Evolutionary conservation across 2,888 invertebrate genomes (phyloP).

Genomic region (Spisula solida): DNA sequence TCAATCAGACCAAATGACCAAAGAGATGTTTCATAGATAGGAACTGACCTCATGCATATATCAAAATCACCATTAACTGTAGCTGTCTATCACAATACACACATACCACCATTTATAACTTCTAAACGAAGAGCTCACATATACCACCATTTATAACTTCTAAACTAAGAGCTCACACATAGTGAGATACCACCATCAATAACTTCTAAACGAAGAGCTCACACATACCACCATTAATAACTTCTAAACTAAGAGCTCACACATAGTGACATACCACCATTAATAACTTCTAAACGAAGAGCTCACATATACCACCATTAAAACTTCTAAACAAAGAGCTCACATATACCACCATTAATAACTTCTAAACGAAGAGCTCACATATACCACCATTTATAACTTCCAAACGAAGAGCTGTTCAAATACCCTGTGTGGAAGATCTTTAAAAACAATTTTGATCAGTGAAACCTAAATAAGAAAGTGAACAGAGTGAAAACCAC

Average conservation of each 20-base stretch:
- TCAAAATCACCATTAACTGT: not conserved
- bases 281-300: no score
- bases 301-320: not conserved
- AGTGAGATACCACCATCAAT: not conserved
- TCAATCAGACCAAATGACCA: not conserved
- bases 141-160: not conserved
- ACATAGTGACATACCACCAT: no score
- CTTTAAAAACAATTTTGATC: not conserved
- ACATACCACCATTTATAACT: not conserved
- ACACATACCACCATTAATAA: not conserved
- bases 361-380: no score
- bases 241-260: no score
- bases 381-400: not conserved
- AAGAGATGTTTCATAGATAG: not conserved
- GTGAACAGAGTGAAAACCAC: no score
- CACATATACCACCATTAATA: not conserved
- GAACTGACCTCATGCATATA: not conserved
- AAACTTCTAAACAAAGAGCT: no score
- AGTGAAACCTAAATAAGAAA: no score
- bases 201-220: no score
- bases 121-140: no score
- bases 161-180: no score
- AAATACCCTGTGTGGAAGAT: not conserved
- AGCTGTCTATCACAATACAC: not conserved
- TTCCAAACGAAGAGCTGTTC: not conserved